A percentile compares a stretch with the other conserved stretches of the same genome.
Evolutionary conservation across 1,140 invertebrate genomes (phyloP).

Genomic region (Drosophila mauritiana): DNA sequence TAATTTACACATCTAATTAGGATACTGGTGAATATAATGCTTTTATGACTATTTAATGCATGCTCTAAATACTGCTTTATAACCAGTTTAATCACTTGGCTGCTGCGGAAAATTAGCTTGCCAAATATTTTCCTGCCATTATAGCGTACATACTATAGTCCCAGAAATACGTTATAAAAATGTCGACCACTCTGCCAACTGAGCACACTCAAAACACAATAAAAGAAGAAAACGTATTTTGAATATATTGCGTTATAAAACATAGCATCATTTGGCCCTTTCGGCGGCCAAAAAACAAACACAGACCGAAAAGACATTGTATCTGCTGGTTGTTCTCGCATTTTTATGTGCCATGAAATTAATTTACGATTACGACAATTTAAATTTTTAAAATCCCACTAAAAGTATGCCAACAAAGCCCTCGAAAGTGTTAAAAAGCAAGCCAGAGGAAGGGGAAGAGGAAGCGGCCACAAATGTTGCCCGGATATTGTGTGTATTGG

Average conservation of each 20-base stretch:
- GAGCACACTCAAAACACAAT: constrained; percentile 49
- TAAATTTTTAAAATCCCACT: constrained; percentile 83
- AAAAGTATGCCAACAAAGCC: constrained; percentile 77
- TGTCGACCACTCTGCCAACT: constrained; percentile 43
- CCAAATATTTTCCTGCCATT: background rate
- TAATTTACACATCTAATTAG: constrained; percentile 70
- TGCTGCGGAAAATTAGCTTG: background rate
- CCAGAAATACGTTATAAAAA: background rate
- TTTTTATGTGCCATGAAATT: constrained; percentile 84
- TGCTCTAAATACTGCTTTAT: constrained; percentile 54
- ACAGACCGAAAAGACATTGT: constrained; percentile 40
- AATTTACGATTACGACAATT: constrained; percentile 84
- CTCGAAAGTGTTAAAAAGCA: constrained; percentile 76
- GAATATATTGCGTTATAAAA: constrained; percentile 55
- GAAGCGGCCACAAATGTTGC: constrained; percentile 56
- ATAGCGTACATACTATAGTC: too few species aligned
- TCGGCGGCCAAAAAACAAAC: constrained; percentile 29
- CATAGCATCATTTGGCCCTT: constrained; percentile 38
- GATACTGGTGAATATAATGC: constrained; percentile 69
- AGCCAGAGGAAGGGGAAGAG: background rate
- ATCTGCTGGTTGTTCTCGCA: constrained; percentile 15
- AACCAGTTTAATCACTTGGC: constrained; percentile 1
- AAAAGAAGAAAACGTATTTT: constrained; percentile 40
- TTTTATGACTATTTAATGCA: constrained; percentile 78
- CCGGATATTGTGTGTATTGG: constrained; percentile 50